A percentile compares a stretch with the other conserved stretches of the same genome.
These are phyloP conservation scores for Ctenodactylus gundi DNA, from an alignment of 2,113 vertebrate genomes.

Conservation along the genomic window DNA sequence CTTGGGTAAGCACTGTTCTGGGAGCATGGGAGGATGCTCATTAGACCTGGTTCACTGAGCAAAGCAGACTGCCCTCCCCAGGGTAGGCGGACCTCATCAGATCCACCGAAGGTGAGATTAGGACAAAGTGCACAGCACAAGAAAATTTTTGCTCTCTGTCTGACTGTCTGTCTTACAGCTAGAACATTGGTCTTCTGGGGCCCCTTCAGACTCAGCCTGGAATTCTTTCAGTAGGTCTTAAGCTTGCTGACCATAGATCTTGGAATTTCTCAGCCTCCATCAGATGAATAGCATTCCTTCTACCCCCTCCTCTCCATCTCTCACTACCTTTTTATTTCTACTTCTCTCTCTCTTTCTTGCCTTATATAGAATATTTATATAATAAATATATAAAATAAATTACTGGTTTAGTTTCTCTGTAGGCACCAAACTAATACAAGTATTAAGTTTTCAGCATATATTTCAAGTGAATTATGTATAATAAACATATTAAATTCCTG, in stretches of 20 bases:
- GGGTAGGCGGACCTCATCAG: background rate
- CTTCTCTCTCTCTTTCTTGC: background rate
- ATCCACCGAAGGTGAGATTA: background rate
- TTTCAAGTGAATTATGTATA: background rate
- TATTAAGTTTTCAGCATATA: background rate
- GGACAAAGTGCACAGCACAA: background rate
- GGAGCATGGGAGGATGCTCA: background rate
- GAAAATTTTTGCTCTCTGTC: background rate
- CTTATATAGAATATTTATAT: no score
- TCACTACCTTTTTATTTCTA: no score
- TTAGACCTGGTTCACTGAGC: background rate
- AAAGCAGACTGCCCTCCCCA: background rate
- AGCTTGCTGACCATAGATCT: background rate
- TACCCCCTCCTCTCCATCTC: background rate
- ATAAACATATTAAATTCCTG: background rate
- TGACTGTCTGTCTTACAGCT: background rate
- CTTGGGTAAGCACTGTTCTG: background rate
- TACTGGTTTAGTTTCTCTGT: background rate
- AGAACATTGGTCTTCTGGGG: background rate
- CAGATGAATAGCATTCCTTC: background rate
- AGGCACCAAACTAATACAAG: background rate
- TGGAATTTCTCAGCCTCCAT: background rate
- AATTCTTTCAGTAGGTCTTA: background rate
- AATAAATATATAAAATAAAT: background rate
- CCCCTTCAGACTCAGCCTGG: background rate